phyloP scores from a whole-genome alignment of 2,113 vertebrate species.

The Cariama cristata region DNA sequence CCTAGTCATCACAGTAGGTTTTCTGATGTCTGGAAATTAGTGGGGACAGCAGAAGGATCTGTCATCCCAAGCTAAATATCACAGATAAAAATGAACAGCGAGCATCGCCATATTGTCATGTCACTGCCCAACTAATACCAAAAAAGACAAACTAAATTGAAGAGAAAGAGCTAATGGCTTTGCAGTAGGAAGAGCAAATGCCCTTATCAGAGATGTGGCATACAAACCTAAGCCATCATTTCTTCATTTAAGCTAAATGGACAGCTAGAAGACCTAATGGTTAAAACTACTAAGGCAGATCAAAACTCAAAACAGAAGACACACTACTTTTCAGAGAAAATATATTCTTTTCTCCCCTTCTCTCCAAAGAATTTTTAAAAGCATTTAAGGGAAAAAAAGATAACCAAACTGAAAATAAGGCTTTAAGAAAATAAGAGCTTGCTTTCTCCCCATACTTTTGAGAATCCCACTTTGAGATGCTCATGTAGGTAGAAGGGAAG shows the following conservation, averaged over 20 bases:
- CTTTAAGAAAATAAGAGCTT: neutral
- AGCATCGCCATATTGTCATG: neutral
- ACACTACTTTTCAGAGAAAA: neutral
- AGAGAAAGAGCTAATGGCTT: neutral
- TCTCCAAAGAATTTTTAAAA: neutral
- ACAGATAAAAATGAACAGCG: neutral
- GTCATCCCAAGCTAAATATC: neutral
- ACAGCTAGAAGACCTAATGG: neutral
- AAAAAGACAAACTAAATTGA: neutral
- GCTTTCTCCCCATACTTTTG: neutral
- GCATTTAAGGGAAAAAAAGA: neutral
- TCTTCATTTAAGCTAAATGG: neutral
- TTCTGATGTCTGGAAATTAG: neutral
- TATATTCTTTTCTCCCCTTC: neutral
- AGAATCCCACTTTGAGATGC: neutral
- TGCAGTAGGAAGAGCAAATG: neutral
- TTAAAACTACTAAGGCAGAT: neutral
- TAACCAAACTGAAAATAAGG: neutral
- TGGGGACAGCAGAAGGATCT: neutral
- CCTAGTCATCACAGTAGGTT: neutral
- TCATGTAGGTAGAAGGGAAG: neutral
- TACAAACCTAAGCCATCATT: neutral
- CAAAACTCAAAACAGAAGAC: neutral
- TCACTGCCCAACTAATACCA: neutral
- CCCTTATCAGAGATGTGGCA: neutral